Evolutionary conservation across 2,797 vertebrate genomes (phyloP).

Genomic region (Galagoides demidoff): DNA sequence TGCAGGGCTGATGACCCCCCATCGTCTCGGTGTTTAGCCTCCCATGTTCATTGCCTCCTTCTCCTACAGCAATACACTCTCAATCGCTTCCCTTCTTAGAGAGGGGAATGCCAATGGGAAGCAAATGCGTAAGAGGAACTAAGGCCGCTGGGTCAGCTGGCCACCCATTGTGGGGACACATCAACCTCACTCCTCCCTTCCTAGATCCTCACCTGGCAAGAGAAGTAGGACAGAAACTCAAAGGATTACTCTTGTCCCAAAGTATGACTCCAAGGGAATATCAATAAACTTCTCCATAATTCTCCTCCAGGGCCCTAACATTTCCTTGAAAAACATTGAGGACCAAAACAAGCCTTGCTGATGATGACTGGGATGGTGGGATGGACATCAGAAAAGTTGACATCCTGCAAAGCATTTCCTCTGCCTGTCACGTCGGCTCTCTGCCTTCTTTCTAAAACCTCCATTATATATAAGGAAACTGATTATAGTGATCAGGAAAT

Average conservation of each 20-base stretch:
- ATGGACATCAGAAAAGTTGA: neutral
- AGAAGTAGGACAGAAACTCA: neutral
- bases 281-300: neutral
- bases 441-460: neutral
- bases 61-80: neutral
- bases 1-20: neutral
- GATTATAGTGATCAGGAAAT: neutral
- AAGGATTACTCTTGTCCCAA: neutral
- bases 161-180: neutral
- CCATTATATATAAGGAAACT: neutral
- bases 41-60: neutral
- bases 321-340: neutral
- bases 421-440: neutral
- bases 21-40: fast-evolving
- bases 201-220: neutral
- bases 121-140: neutral
- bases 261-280: neutral
- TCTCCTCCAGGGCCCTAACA: neutral
- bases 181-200: neutral
- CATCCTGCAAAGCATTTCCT: neutral
- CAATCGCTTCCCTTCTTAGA: neutral
- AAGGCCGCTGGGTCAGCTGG: neutral
- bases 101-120: neutral
- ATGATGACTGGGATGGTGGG: too few relatives aligned
- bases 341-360: neutral